A percentile compares a stretch with the other conserved stretches of the same genome.
Conservation (phyloP, 2,888 invertebrate genomes). For the Anaspis maculata region DNA sequence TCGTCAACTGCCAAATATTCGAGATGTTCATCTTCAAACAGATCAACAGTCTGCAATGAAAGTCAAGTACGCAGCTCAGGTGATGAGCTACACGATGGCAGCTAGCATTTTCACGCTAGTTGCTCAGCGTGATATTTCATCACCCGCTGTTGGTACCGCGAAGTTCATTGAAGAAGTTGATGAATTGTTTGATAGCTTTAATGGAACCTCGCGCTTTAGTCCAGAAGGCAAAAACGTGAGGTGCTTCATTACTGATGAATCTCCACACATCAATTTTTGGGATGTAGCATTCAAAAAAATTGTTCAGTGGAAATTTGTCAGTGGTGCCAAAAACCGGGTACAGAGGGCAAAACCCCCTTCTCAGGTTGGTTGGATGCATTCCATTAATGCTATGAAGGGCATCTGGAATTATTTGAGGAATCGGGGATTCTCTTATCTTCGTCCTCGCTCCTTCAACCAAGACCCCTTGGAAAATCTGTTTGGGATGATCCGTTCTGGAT, state of each 20-base stretch:
- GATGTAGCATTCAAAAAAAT: too few relatives aligned
- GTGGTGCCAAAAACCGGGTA: too few relatives aligned
- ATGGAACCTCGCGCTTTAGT: neutral
- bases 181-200: neutral
- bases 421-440: neutral
- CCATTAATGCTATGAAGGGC: neutral
- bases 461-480: neutral
- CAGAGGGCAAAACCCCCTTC: too few relatives aligned
- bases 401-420: neutral
- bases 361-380: conserved; percentile 1
- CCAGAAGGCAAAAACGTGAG: neutral
- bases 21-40: neutral
- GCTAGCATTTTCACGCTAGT: too few relatives aligned
- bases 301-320: too few relatives aligned
- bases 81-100: neutral
- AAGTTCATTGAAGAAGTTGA: neutral
- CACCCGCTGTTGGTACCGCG: neutral
- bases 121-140: too few relatives aligned
- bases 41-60: neutral
- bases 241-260: neutral
- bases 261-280: neutral
- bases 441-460: neutral
- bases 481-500: neutral
- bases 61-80: neutral
- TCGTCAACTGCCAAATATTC: neutral